A percentile compares a stretch with the other conserved stretches of the same genome.
These are phyloP conservation scores for Zonotrichia leucophrys DNA, from an alignment of 2,113 vertebrate genomes.

Conservation along the genomic window DNA sequence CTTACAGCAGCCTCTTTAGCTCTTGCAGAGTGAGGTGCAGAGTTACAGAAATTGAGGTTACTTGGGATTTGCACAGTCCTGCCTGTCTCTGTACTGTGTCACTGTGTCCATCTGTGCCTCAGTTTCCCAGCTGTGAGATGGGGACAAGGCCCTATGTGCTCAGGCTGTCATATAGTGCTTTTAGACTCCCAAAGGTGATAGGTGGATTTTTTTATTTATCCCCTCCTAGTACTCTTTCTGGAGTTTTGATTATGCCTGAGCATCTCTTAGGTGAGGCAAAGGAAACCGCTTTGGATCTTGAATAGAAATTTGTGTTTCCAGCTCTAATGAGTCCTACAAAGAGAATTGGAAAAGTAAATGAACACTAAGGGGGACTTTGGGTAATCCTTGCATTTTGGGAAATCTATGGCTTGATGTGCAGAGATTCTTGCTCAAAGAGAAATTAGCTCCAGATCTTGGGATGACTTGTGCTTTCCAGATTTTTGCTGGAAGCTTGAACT, in stretches of 20 bases:
- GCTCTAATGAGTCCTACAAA: not conserved
- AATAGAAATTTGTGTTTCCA: not conserved
- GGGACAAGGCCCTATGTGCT: not conserved
- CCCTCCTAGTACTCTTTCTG: not conserved
- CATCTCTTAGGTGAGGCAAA: not conserved
- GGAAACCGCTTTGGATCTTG: not conserved
- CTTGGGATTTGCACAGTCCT: not conserved
- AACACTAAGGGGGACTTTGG: not conserved
- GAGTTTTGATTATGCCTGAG: not conserved
- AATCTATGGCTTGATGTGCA: not conserved
- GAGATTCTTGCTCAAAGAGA: not conserved
- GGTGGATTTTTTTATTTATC: not conserved
- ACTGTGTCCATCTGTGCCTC: not conserved
- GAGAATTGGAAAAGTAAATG: not conserved
- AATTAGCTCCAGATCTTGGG: not conserved
- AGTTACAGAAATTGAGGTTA: not conserved
- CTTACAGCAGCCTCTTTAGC: not conserved
- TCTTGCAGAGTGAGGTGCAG: rapidly evolving
- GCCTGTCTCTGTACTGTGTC: not conserved
- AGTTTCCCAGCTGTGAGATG: not conserved
- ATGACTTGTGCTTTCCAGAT: not conserved
- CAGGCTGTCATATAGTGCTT: not conserved
- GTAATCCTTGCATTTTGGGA: not conserved
- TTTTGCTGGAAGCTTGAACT: not conserved
- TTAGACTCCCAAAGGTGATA: not conserved